Evolutionary conservation across 2,888 invertebrate genomes (phyloP).

Genomic region (Volucella inanis): DNA sequence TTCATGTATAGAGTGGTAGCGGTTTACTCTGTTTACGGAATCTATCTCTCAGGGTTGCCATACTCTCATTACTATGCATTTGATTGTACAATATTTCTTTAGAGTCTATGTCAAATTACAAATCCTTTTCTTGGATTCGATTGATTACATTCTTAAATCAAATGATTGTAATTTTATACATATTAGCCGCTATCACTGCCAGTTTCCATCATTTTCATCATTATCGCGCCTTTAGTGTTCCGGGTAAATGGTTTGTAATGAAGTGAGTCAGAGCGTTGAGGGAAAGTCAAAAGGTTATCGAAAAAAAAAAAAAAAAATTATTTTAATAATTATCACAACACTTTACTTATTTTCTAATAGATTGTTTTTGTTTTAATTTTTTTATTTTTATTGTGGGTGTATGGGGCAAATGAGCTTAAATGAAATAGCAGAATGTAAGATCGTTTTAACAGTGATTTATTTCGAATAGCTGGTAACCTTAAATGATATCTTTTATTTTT

Average conservation of each 20-base stretch:
- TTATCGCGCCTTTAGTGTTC: conserved; percentile 7
- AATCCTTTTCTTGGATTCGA: neutral
- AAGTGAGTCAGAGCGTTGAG: neutral
- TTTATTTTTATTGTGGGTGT: neutral
- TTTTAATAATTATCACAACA: conserved; percentile 49
- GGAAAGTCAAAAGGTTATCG: conserved; percentile 61
- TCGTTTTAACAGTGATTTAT: neutral
- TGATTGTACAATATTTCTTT: neutral
- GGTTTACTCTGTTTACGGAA: conserved; percentile 56
- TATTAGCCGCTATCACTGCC: neutral
- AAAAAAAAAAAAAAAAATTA: conserved; percentile 24
- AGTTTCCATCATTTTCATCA: neutral
- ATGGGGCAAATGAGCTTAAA: neutral
- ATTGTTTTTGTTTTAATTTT: neutral
- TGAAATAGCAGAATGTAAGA: neutral
- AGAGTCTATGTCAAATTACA: neutral
- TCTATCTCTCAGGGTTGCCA: conserved; percentile 54
- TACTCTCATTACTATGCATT: neutral
- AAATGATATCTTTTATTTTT: conserved; percentile 18
- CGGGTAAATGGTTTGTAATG: conserved; percentile 11
- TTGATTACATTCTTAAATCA: neutral
- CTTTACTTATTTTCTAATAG: conserved; percentile 12
- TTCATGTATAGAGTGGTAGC: conserved; percentile 33
- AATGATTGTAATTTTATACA: neutral
- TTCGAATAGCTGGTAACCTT: conserved; percentile 56